These are phyloP conservation scores for Lithobates sylvaticus DNA, from an alignment of 2,797 vertebrate genomes.

Conservation along the genomic window DNA sequence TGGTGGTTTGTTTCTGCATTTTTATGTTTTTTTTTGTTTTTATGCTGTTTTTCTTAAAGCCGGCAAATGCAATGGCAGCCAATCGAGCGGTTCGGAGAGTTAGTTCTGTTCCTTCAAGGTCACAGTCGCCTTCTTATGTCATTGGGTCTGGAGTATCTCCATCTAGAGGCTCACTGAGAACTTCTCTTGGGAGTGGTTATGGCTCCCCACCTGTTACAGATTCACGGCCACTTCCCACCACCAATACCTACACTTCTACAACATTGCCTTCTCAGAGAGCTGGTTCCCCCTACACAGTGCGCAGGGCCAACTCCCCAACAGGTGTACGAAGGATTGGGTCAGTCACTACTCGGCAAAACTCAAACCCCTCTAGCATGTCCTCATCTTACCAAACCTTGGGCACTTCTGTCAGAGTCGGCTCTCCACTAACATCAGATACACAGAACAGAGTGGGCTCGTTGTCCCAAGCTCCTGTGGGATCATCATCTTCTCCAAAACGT, in stretches of 20 bases:
- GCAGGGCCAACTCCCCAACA: constrained; percentile 85
- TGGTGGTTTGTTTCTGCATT: not conserved
- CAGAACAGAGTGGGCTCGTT: constrained; percentile 78
- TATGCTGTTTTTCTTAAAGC: constrained; percentile 65
- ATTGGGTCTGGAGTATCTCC: constrained; percentile 85
- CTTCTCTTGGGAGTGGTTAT: constrained; percentile 84
- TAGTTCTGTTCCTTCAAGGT: constrained; percentile 92
- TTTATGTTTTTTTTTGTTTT: not conserved
- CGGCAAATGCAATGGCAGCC: constrained; percentile 73
- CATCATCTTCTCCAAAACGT: constrained; percentile 82
- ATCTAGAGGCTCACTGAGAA: constrained; percentile 88
- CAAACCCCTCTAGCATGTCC: constrained; percentile 75
- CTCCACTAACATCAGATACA: constrained; percentile 83
- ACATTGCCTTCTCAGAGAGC: constrained; percentile 87
- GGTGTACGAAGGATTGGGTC: constrained; percentile 86
- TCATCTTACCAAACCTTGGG: constrained; percentile 81
- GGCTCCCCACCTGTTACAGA: constrained; percentile 87
- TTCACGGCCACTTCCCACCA: constrained; percentile 78
- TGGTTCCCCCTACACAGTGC: constrained; percentile 82
- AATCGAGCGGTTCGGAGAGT: constrained; percentile 90
- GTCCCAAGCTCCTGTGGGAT: constrained; percentile 75
- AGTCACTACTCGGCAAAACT: constrained; percentile 76
- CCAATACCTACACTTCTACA: constrained; percentile 85
- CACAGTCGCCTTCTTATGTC: constrained; percentile 90
- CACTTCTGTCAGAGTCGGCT: constrained; percentile 80